These are phyloP conservation scores for Gymnarchus niloticus DNA, from an alignment of 2,113 vertebrate species.

Conservation along the genomic window DNA sequence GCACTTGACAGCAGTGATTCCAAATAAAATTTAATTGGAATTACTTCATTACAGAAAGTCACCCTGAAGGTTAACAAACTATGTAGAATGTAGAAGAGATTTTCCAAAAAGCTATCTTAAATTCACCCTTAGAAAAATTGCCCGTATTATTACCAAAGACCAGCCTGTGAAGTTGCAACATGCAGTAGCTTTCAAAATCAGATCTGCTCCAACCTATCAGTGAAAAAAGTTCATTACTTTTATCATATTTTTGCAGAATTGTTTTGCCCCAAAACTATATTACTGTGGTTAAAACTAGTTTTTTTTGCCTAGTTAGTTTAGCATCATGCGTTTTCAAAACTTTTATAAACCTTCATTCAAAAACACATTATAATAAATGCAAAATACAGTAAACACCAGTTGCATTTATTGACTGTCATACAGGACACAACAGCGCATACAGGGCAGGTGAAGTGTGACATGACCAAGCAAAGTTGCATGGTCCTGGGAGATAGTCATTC, in stretches of 20 bases:
- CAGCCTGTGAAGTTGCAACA: not conserved
- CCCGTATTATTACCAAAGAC: not conserved
- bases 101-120: not conserved
- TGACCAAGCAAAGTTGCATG: too few species aligned
- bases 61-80: not conserved
- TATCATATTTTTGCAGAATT: not conserved
- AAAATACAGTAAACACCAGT: too few species aligned
- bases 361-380: not conserved
- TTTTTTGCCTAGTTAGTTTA: not conserved
- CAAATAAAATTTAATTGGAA: not conserved
- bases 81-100: not conserved
- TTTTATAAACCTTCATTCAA: not conserved
- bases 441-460: too few species aligned
- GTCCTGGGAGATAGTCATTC: too few species aligned
- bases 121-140: not conserved
- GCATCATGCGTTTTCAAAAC: not conserved
- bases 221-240: slow-evolving; percentile 3
- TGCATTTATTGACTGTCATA: too few species aligned
- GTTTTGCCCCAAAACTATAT: not conserved
- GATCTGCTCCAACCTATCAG: not conserved
- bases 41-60: not conserved
- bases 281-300: not conserved
- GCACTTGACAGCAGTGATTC: not conserved
- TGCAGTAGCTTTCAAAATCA: not conserved
- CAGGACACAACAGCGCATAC: too few species aligned